These are phyloP conservation scores for Endotricha flammealis DNA, from an alignment of 2,888 invertebrate species.

Conservation along the genomic window DNA sequence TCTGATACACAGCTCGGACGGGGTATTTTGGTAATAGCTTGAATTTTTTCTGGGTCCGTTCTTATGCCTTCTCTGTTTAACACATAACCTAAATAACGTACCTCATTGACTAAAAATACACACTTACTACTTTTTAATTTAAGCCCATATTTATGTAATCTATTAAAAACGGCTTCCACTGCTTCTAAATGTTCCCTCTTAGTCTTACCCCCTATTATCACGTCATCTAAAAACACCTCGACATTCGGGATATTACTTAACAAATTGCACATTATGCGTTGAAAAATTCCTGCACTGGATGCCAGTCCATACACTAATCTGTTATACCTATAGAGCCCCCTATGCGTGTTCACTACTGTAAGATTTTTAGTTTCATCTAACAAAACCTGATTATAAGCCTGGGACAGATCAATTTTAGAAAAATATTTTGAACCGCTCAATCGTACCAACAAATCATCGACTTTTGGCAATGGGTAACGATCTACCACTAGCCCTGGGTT, in stretches of 20 bases:
- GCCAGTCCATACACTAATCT: no score
- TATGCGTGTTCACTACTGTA: no score
- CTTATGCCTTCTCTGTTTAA: constrained; percentile 16
- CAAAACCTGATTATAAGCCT: no score
- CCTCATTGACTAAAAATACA: constrained; percentile 13
- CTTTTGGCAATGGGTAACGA: no score
- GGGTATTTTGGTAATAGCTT: constrained; percentile 17
- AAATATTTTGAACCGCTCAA: no score
- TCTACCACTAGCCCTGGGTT: no score
- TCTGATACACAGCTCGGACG: constrained; percentile 14
- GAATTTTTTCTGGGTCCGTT: constrained; percentile 16
- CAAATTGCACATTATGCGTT: no score
- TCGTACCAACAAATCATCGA: no score
- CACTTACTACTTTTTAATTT: constrained; percentile 18
- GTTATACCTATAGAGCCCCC: no score
- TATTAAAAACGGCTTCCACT: constrained; percentile 7
- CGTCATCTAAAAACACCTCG: constrained; percentile 14
- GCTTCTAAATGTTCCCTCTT: constrained; percentile 8
- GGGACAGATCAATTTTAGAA: no score
- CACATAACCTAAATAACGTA: constrained; percentile 18
- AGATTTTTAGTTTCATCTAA: no score
- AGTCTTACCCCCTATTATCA: constrained; percentile 9
- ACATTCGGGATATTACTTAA: not conserved
- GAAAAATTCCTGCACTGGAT: no score
- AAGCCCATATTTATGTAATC: constrained; percentile 10